These are phyloP conservation scores for Scrobipalpa costella DNA, from an alignment of 2,888 invertebrate species.

Conservation along the genomic window DNA sequence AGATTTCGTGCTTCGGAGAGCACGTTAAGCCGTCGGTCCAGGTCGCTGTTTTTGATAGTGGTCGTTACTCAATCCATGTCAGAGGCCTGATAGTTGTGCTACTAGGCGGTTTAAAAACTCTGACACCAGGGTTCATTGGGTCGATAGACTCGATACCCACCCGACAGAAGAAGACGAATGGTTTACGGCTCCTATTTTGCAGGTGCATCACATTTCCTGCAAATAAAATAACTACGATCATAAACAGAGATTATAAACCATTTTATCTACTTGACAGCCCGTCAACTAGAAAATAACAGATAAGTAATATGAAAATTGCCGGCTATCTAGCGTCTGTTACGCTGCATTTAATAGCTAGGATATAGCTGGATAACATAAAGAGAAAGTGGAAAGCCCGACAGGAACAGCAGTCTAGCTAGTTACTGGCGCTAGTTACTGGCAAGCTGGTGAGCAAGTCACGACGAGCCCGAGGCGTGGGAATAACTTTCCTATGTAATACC, in stretches of 20 bases:
- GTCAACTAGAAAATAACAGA: conserved; percentile 19
- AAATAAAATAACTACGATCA: neutral
- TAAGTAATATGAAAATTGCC: conserved; percentile 26
- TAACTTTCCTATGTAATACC: conserved; percentile 45
- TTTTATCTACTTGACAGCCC: neutral
- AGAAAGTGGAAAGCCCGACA: conserved; percentile 55
- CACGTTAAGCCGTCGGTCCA: no score
- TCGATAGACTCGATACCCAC: no score
- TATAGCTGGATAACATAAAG: conserved; percentile 38
- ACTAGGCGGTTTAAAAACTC: no score
- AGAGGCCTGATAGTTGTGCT: no score
- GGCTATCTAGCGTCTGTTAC: conserved; percentile 10
- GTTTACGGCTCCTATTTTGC: neutral
- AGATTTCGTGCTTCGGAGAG: no score
- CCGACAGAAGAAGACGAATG: no score
- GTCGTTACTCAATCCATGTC: no score
- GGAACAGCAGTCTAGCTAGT: conserved; percentile 37
- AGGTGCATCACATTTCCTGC: neutral
- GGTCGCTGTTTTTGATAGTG: no score
- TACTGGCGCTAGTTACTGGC: conserved; percentile 29
- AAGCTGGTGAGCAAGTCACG: conserved; percentile 56
- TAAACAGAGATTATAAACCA: neutral
- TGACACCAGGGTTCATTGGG: no score
- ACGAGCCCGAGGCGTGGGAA: conserved; percentile 43
- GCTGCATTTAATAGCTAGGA: conserved; percentile 39